Base-by-base conservation (phyloP, 2,113 vertebrate species). In the Laticauda laticaudata region DNA sequence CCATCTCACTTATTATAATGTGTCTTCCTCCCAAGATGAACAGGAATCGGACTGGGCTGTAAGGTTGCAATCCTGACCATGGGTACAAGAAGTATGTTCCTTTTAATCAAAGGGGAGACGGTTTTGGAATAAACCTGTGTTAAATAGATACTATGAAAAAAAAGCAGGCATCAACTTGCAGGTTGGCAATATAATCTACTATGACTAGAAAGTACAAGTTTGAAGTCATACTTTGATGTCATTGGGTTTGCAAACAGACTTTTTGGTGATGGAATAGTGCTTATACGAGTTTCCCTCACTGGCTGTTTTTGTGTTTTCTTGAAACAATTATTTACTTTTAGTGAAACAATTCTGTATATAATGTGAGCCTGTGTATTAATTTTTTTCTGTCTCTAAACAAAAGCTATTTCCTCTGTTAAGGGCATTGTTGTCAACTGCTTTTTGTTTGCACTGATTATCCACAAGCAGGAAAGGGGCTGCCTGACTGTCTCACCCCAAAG, bases 171-270 rank as follows among this genome's bases (percentile, higher is more conserved):
- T 81, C 34, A 21, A 2, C 34, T 18, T 4, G 10, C 43, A 59
- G 21, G 29, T 21, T 57, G 39, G 10, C 23, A 81, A 34, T 10
- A 4, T 3, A 91, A 20, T 3, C 54, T 91, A 87, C 89, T 95
- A 92, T 85, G 57, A 18, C n/a, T 88, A 88, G 75, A 96, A 92
- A 94, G 11, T 53, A 53, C 10, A 90, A 89, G 29, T 69, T 69
- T 69, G 29, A 69, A 69, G 64, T 69, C 29, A n/a, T 88, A 48
- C 11, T 91, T 95, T 89, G 93, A 92, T 88, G 90, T 24, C 93
- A 94, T 90, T 88, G 94, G 91, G 91, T 97, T 94, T 69, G 93
- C 43, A 90, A 89, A 86, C 92, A 96, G 96, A 97, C 92, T 93
- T 94, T 87, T 14, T 87, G 48, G 24, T 15, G 48, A 3, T 29